Conservation (phyloP, 2,113 vertebrate genomes). For the Hydrochoerus hydrochaeris region DNA sequence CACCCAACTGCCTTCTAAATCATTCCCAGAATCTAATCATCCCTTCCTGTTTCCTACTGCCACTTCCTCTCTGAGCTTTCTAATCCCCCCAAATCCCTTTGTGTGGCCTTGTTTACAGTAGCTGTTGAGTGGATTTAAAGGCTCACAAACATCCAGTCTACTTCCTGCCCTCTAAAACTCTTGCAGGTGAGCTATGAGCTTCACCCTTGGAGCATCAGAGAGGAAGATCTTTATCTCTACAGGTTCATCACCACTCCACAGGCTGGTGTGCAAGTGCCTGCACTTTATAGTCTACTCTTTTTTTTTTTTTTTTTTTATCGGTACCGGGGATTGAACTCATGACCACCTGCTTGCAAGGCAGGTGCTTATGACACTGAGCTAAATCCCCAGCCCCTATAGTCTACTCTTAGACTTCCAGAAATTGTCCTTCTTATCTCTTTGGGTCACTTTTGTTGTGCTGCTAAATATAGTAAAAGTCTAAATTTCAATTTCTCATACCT, state of each 20-base stretch:
- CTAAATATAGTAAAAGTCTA: not conserved
- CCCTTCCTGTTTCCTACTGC: not conserved
- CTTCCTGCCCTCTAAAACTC: not conserved
- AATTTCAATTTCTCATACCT: conserved; percentile 38
- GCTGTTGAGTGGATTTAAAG: not conserved
- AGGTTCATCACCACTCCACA: not conserved
- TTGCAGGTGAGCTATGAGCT: not conserved
- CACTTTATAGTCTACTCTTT: not conserved
- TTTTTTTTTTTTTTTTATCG: no score
- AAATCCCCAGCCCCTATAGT: no score
- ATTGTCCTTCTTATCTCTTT: not conserved
- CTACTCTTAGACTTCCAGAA: not conserved
- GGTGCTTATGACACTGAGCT: no score
- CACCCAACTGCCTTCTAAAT: not conserved
- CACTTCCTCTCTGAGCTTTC: not conserved
- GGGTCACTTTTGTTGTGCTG: not conserved
- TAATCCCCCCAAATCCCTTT: not conserved
- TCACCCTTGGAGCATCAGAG: not conserved
- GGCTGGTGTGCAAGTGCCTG: not conserved
- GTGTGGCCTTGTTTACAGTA: not conserved
- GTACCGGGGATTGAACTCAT: no score
- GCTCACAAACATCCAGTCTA: not conserved
- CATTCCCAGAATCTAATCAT: not conserved
- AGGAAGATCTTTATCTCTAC: not conserved
- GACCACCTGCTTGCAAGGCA: no score